Percentiles rank a stretch among this genome's conserved stretches.
Conservation (phyloP, 2,888 invertebrate species). For the Atherix ibis region DNA sequence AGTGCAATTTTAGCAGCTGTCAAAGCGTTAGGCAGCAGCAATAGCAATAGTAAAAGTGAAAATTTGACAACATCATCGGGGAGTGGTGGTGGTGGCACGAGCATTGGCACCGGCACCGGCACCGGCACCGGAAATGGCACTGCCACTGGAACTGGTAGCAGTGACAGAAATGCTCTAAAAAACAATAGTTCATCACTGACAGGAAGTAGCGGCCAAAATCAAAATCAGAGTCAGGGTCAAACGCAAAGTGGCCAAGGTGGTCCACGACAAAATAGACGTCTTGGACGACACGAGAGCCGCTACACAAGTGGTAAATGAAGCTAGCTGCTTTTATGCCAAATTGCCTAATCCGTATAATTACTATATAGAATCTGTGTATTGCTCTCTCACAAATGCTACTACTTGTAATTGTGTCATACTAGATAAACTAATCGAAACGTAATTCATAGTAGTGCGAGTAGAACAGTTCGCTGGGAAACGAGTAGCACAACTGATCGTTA, state of each 20-base stretch:
- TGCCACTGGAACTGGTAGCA: conserved; percentile 9
- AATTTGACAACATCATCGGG: conserved; percentile 12
- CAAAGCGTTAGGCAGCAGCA: conserved; percentile 13
- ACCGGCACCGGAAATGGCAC: background rate
- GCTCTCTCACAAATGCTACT: too few species aligned
- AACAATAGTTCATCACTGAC: conserved; percentile 3
- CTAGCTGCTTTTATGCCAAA: too few species aligned
- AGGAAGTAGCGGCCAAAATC: background rate
- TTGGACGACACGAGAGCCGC: conserved; percentile 20
- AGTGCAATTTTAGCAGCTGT: conserved; percentile 16
- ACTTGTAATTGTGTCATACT: too few species aligned
- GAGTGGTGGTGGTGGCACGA: background rate
- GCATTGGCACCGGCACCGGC: background rate
- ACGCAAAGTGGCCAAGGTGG: conserved; percentile 12
- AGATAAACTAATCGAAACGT: too few species aligned
- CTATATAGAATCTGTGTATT: too few species aligned
- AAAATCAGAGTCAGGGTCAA: conserved; percentile 2
- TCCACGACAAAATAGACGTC: conserved; percentile 16
- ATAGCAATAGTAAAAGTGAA: conserved; percentile 7
- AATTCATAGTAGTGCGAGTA: too few species aligned
- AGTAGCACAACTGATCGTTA: too few species aligned
- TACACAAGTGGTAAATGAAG: conserved; percentile 20
- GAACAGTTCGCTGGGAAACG: too few species aligned
- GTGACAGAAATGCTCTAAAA: conserved; percentile 10
- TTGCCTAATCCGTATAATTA: too few species aligned